phyloP scores from a whole-genome alignment of 2,113 vertebrate species.

The Pteruthius melanotis region DNA sequence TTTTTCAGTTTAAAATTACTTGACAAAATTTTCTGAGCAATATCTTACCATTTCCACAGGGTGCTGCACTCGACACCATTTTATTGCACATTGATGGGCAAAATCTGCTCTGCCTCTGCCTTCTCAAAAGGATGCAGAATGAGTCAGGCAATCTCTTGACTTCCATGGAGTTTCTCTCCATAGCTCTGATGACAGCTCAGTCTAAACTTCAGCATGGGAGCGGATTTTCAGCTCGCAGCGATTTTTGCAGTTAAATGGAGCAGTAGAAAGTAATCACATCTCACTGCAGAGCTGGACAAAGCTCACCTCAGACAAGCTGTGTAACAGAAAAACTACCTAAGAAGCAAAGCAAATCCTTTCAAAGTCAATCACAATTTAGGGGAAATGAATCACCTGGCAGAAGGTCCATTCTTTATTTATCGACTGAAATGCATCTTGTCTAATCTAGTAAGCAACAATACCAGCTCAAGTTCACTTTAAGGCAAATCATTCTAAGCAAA shows the following conservation, averaged over 20 bases:
- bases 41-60: neutral
- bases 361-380: neutral
- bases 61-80: neutral
- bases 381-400: neutral
- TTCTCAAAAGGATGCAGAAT: neutral
- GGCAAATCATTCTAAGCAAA: neutral
- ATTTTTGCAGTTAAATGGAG: neutral
- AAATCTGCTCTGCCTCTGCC: neutral
- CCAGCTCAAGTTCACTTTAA: neutral
- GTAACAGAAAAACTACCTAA: neutral
- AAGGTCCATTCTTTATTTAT: neutral
- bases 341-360: neutral
- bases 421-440: neutral
- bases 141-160: neutral
- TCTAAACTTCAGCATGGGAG: neutral
- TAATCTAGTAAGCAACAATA: neutral
- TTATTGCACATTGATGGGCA: neutral
- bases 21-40: neutral
- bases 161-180: neutral
- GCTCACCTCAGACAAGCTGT: neutral
- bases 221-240: neutral
- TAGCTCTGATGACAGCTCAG: neutral
- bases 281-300: neutral
- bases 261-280: neutral
- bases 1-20: neutral